These are phyloP conservation scores for Helarctos malayanus DNA, from an alignment of 2,797 vertebrate species.

Conservation along the genomic window DNA sequence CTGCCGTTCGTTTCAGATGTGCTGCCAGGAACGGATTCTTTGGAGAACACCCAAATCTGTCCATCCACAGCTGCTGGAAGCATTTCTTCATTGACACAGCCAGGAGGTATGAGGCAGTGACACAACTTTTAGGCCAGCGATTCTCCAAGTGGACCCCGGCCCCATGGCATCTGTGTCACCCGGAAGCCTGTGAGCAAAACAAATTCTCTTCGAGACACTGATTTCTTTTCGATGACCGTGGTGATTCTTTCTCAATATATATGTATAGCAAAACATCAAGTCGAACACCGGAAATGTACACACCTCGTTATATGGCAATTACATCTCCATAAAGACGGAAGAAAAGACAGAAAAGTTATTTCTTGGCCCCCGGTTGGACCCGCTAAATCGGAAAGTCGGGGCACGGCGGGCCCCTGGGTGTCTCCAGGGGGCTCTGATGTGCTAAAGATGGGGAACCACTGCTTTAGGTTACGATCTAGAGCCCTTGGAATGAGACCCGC, in stretches of 20 bases:
- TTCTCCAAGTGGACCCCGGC: background rate
- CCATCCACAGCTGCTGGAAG: constrained; percentile 28
- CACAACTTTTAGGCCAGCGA: background rate
- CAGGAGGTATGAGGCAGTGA: background rate
- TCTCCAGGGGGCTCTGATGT: background rate
- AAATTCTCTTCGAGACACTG: background rate
- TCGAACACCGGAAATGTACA: background rate
- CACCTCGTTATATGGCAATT: background rate
- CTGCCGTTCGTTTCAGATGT: background rate
- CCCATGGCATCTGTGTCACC: background rate
- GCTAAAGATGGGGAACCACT: background rate
- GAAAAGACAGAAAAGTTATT: background rate
- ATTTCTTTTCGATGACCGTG: background rate
- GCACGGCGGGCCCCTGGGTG: background rate
- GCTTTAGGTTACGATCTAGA: background rate
- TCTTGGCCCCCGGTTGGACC: background rate
- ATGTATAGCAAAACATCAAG: background rate
- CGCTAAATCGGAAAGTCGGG: background rate
- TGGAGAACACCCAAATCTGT: constrained; percentile 46
- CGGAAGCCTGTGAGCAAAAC: constrained; percentile 20
- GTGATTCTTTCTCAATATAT: background rate
- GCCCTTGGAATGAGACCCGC: background rate
- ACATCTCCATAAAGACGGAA: background rate
- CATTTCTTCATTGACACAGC: background rate
- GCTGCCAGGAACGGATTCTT: constrained; percentile 37